Evolutionary conservation across 2,113 vertebrate species (phyloP).

Genomic region (Peromyscus californicus): DNA sequence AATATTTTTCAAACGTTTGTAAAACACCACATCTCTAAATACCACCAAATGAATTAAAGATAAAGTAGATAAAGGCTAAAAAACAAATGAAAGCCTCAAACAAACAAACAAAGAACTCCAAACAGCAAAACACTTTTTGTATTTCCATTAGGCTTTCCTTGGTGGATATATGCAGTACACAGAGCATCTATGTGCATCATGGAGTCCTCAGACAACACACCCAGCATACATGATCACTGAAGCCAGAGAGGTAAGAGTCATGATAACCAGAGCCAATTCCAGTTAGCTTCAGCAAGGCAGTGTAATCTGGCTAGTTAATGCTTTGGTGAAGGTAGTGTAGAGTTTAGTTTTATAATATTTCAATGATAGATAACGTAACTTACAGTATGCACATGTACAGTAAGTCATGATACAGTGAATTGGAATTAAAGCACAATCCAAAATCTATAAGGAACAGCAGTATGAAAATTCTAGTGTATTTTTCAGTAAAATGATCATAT

Average conservation of each 20-base stretch:
- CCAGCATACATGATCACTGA: background rate
- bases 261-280: background rate
- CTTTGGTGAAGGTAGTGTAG: background rate
- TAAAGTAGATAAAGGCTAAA: background rate
- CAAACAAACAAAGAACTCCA: background rate
- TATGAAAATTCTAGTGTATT: background rate
- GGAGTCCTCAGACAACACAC: background rate
- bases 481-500: slow-evolving; percentile 16
- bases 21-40: background rate
- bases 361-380: too few species aligned
- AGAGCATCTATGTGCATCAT: background rate
- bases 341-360: background rate
- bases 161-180: background rate
- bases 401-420: background rate
- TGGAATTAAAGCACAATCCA: too few species aligned
- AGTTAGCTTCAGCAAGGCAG: rapidly evolving
- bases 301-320: background rate
- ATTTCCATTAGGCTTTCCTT: background rate
- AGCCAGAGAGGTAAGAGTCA: background rate
- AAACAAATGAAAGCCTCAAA: background rate
- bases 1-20: background rate
- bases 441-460: background rate
- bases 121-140: background rate
- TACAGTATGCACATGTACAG: too few species aligned
- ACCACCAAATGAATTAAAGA: background rate